Base-by-base conservation (phyloP, 2,113 vertebrate species). In the Sardina pilchardus region DNA sequence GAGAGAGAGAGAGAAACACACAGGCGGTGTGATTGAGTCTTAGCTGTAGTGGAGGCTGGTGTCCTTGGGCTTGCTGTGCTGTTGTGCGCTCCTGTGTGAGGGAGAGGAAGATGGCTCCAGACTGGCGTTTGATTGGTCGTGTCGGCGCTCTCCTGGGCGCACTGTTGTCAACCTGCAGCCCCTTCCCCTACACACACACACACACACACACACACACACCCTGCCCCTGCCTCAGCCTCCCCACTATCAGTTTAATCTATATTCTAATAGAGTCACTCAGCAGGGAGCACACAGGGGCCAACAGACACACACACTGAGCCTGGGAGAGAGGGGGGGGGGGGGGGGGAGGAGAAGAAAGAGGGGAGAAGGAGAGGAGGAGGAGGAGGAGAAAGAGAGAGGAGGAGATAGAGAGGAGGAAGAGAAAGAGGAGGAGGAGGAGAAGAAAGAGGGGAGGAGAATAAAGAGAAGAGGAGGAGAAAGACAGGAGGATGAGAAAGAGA, bases 231-330 rank as follows among this genome's bases (percentile, higher is more conserved):
- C 45, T 9, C 45, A 47, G 45, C 45, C 45, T 47, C 45, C 45
- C 26, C 83, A 78, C 63, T 12, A 26, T 34, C 63, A 71, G 34
- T 88, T 88, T 88, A 85, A 90, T 91, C 86, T 91, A 89, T 88
- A 85, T 88, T 86, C 26, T 89, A 90, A 90, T 89, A 80, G 71
- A 84, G 42, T 47, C 67, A 42, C 85, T 85, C 90, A 83, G 84
- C 87, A 71, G 87, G 86, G 88, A 89, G 85, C 81, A 85, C 82
- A 86, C 83, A 84, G 88, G 85, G 81, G 81, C 48, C 84, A 56
- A 21, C 81, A 83, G 45, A 0, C 39, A 42, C 39, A 42, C 2
- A 42, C 1, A 42, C 39, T n/a, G n/a, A 42, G 39, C 39, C 39
- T 3, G 39, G 39, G 39, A 2, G 39, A 4, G 4, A 4, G 34